Evolutionary conservation across 2,113 vertebrate species (phyloP).

Genomic region (Pelmatolapia mariae): DNA sequence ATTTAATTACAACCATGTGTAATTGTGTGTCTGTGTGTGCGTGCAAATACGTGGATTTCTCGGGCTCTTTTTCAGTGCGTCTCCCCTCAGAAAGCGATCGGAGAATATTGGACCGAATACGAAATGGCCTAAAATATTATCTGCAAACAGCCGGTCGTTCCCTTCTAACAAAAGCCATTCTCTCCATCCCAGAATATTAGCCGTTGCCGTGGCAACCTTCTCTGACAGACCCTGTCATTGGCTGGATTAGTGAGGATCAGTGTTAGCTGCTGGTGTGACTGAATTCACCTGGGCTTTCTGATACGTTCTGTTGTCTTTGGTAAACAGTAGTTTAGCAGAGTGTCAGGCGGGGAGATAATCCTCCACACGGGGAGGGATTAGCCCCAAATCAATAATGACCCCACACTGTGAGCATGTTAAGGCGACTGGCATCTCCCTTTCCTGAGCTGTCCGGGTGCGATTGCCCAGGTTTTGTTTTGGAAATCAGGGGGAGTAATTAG

Average conservation of each 20-base stretch:
- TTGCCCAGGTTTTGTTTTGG: not conserved
- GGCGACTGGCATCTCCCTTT: not conserved
- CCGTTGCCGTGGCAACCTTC: slow-evolving; percentile 14
- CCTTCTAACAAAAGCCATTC: not conserved
- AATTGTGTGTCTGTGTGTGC: not conserved
- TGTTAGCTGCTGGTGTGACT: slow-evolving; percentile 13
- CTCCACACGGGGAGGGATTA: slow-evolving; percentile 31
- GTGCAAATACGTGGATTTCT: not conserved
- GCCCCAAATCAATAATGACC: slow-evolving; percentile 45
- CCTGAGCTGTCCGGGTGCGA: not conserved
- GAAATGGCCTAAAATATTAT: not conserved
- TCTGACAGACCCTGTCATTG: slow-evolving; percentile 10
- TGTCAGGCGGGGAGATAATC: slow-evolving; percentile 33
- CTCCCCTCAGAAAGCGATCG: not conserved
- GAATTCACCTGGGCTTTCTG: slow-evolving; percentile 7
- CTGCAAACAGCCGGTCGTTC: not conserved
- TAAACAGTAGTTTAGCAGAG: slow-evolving; percentile 33
- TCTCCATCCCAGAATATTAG: slow-evolving; percentile 2
- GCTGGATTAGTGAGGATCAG: slow-evolving; percentile 35
- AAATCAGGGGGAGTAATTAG: not conserved
- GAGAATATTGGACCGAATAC: not conserved
- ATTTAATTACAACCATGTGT: not conserved
- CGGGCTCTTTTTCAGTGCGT: not conserved
- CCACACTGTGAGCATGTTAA: not conserved
- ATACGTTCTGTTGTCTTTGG: slow-evolving; percentile 25